Conservation (phyloP, 2,113 vertebrate species). For the Oreocharis arfaki region DNA sequence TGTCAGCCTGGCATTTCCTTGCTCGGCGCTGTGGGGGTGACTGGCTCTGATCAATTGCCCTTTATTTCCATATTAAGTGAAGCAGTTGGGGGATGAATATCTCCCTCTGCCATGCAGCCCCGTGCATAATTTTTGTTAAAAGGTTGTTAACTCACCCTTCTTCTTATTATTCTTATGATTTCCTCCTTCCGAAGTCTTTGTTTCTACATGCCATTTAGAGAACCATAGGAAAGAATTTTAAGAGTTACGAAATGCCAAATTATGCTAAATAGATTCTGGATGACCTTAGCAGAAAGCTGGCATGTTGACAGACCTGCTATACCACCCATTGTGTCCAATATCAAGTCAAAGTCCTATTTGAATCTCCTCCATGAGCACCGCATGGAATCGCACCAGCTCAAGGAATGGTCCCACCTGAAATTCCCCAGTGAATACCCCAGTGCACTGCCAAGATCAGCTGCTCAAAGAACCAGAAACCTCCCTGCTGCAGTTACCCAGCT, state of each 20-base stretch:
- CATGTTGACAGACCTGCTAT: background rate
- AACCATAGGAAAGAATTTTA: background rate
- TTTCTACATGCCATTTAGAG: background rate
- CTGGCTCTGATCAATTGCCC: conserved; percentile 53
- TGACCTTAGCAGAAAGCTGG: background rate
- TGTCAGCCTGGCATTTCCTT: background rate
- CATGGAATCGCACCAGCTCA: background rate
- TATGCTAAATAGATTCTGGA: conserved; percentile 19
- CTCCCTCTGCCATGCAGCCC: background rate
- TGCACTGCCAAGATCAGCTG: background rate
- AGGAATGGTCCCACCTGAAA: background rate
- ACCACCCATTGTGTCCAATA: background rate
- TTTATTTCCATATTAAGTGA: conserved; percentile 62
- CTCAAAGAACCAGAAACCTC: background rate
- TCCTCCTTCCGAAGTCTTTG: background rate
- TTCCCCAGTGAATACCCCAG: background rate
- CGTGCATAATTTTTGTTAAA: background rate
- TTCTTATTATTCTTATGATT: background rate
- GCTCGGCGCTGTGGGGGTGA: background rate
- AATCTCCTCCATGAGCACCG: background rate
- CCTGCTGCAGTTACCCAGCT: background rate
- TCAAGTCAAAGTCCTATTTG: background rate
- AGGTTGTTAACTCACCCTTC: background rate
- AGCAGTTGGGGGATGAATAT: conserved; percentile 4
- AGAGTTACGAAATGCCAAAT: conserved; percentile 17